A percentile compares a stretch with the other conserved stretches of the same genome.
Conservation (phyloP, 2,797 vertebrate genomes). For the Anabas testudineus region DNA sequence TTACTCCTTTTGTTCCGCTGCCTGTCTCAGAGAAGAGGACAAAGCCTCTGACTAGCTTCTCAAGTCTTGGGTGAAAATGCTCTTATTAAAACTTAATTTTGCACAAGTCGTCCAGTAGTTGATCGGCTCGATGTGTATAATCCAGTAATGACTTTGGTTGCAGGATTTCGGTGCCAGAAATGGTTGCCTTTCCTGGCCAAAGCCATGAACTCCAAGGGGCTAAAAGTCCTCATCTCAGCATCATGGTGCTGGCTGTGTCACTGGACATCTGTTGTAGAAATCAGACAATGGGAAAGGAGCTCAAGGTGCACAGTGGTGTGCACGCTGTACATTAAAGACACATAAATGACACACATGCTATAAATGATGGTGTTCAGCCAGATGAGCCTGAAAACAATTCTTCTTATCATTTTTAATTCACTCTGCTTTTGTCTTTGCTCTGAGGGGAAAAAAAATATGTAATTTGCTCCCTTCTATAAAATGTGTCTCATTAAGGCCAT, state of each 20-base stretch:
- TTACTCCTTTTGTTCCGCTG: constrained; percentile 55
- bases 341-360: not conserved
- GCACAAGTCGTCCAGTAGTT: not conserved
- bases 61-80: constrained; percentile 18
- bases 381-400: constrained; percentile 23
- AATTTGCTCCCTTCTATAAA: not conserved
- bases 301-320: not conserved
- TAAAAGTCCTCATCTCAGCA: not conserved
- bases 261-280: not conserved
- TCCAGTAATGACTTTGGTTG: not conserved
- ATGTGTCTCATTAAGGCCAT: constrained; percentile 5
- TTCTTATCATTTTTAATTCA: constrained; percentile 32
- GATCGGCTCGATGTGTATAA: not conserved
- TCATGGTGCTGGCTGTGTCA: not conserved
- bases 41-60: constrained; percentile 11
- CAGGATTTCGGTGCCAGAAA: constrained; percentile 2
- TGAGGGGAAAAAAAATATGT: not conserved
- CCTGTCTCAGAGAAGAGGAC: constrained; percentile 28
- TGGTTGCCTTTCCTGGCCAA: not conserved
- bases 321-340: constrained; percentile 1
- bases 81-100: constrained; percentile 41
- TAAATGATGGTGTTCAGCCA: constrained; percentile 9
- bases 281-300: not conserved
- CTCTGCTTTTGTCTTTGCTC: not conserved
- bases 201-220: not conserved